Base-by-base conservation (phyloP, 2,797 vertebrate species). In the Chaetophractus vellerosus region DNA sequence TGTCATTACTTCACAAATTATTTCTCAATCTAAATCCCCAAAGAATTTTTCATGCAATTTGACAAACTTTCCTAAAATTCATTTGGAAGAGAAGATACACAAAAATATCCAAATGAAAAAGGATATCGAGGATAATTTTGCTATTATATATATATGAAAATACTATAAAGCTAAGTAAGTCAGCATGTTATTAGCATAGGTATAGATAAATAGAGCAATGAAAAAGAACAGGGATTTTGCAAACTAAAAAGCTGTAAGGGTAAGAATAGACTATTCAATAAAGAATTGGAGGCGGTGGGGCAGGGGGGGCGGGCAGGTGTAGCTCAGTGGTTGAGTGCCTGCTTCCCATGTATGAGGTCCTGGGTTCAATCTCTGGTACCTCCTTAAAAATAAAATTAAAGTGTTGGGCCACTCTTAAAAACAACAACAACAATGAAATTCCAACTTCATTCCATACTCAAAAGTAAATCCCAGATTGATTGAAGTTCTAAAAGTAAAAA, bases 61-160 rank as follows among this genome's bases (percentile, higher is more conserved):
- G 66, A 72, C 18, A 88, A 86, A 55, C 14, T 59, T 7, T 36
- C 85, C 74, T 96, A 80, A 91, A 89, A 89, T 71, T 72, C 48
- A 61, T 21, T 38, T 94, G 74, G 38, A 88, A 82, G 19, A 84
- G 14, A 78, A 88, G 55, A 88, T 21, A 91, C 18, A 59, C 19
- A 85, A 88, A 95, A 93, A 72, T 55, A 94, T 26, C 14, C 84
- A 88, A 84, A 86, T 6, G 59, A 85, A 85, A 82, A 76, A 86
- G 38, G 68, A 68, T 4, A 88, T 87, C 41, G n/a, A 38, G 33
- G 21, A 86, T 57, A 91, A 48, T 83, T 93, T 64, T 83, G 76
- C 36, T 72, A 57, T n/a, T 52, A 88, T 9, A 75, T 50, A 75
- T 50, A 72, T 69, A 68, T n/a, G 15, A 41, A 83, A 84, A 66